Percentiles rank a stretch among this genome's conserved stretches.
Conservation (phyloP, 1,140 invertebrate species). For the Helicoverpa zea region DNA sequence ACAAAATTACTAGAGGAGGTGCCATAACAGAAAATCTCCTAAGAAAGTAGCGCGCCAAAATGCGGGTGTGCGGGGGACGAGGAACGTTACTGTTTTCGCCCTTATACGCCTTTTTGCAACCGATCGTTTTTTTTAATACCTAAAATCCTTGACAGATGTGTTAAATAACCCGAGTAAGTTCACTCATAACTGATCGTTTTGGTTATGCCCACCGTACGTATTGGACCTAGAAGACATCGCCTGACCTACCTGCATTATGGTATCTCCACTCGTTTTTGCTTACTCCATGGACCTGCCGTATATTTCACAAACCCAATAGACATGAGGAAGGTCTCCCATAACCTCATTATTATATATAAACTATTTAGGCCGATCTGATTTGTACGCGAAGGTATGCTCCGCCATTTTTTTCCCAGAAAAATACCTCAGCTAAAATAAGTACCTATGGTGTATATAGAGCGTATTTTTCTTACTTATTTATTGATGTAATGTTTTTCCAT, state of each 20-base stretch:
- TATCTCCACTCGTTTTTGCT: neutral
- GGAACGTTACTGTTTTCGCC: too few relatives aligned
- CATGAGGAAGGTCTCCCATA: constrained; percentile 32
- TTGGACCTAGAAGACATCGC: neutral
- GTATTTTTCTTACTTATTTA: neutral
- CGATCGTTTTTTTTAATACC: too few relatives aligned
- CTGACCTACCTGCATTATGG: neutral
- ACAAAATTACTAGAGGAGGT: too few relatives aligned
- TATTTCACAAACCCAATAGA: constrained; percentile 38
- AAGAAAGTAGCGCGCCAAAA: too few relatives aligned
- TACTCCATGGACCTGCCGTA: neutral
- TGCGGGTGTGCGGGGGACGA: too few relatives aligned
- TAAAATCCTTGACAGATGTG: too few relatives aligned
- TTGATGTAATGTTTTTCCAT: neutral
- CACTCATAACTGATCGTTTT: too few relatives aligned
- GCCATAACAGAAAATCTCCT: too few relatives aligned
- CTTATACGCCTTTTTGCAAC: too few relatives aligned
- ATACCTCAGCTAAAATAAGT: neutral
- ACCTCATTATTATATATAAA: constrained; percentile 40
- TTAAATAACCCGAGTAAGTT: too few relatives aligned
- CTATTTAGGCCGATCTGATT: constrained; percentile 42
- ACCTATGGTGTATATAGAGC: neutral
- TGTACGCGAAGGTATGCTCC: neutral
- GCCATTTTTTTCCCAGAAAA: neutral
- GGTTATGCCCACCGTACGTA: too few relatives aligned